These are phyloP conservation scores for Tympanuchus pallidicinctus DNA, from an alignment of 2,113 vertebrate species.

Conservation along the genomic window DNA sequence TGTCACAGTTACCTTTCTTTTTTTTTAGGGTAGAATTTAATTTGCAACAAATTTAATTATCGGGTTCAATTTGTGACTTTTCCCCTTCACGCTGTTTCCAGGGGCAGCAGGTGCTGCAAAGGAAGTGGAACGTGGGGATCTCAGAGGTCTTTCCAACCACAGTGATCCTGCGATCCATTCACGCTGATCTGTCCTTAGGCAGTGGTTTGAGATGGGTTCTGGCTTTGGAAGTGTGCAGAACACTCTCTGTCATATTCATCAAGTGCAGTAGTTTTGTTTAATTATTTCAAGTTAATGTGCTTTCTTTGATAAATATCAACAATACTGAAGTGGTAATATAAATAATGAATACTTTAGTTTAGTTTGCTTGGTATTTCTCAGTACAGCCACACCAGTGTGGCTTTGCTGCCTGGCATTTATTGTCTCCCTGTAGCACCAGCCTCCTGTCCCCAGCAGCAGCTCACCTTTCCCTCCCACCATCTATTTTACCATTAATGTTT, in stretches of 20 bases:
- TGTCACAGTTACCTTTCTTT: not conserved
- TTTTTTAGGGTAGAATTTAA: not conserved
- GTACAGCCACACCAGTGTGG: not conserved
- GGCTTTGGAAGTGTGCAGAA: not conserved
- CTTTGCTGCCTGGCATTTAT: not conserved
- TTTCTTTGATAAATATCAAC: not conserved
- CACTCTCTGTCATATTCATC: not conserved
- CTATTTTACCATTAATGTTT: not conserved
- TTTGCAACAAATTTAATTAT: not conserved
- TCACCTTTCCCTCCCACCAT: not conserved
- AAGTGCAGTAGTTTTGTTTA: not conserved
- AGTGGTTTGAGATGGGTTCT: not conserved
- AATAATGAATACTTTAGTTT: not conserved
- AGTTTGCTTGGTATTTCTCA: not conserved
- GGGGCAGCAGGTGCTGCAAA: too few relatives aligned
- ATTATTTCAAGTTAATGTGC: not conserved
- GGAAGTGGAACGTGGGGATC: too few relatives aligned
- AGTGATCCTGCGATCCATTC: not conserved
- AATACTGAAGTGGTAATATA: not conserved
- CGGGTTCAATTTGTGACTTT: not conserved
- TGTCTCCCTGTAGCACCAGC: not conserved
- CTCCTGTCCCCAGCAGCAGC: not conserved
- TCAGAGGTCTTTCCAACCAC: too few relatives aligned
- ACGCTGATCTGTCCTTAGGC: not conserved
- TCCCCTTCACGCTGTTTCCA: too few relatives aligned